Evolutionary conservation across 1,140 invertebrate species (phyloP).

Genomic region (Drosophila sucinea): DNA sequence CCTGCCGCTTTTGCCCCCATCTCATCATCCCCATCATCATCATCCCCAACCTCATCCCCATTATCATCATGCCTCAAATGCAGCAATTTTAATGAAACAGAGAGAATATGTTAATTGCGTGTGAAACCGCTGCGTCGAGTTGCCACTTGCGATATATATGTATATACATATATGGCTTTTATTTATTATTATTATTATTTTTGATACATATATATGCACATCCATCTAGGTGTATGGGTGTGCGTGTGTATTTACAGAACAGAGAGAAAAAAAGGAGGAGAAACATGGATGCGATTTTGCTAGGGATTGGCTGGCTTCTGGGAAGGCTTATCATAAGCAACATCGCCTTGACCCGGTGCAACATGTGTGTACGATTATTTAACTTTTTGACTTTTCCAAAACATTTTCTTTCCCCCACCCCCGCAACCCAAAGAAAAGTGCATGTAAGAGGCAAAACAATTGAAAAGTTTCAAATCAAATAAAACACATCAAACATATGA

Average conservation of each 20-base stretch:
- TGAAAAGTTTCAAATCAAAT: no score
- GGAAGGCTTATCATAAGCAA: neutral
- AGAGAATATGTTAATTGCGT: conserved; percentile 80
- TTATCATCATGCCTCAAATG: conserved; percentile 48
- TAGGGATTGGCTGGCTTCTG: neutral
- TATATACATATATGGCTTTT: conserved; percentile 34
- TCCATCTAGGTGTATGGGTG: conserved; percentile 18
- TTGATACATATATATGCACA: conserved; percentile 33
- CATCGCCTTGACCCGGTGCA: neutral
- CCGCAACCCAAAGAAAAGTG: no score
- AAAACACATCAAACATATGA: no score
- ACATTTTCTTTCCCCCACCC: no score
- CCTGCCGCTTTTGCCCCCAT: neutral
- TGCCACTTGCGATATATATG: conserved; percentile 57
- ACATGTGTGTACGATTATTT: neutral
- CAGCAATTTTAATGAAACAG: conserved; percentile 76
- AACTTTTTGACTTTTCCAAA: no score
- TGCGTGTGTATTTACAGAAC: neutral
- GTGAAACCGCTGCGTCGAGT: conserved; percentile 74
- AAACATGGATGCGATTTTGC: neutral
- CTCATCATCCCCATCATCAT: neutral
- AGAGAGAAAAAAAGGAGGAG: neutral
- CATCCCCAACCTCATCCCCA: neutral
- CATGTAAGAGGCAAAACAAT: no score
- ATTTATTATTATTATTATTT: conserved; percentile 76